Base-by-base conservation (phyloP, 2,797 vertebrate genomes). In the Anomalospiza imberbis region DNA sequence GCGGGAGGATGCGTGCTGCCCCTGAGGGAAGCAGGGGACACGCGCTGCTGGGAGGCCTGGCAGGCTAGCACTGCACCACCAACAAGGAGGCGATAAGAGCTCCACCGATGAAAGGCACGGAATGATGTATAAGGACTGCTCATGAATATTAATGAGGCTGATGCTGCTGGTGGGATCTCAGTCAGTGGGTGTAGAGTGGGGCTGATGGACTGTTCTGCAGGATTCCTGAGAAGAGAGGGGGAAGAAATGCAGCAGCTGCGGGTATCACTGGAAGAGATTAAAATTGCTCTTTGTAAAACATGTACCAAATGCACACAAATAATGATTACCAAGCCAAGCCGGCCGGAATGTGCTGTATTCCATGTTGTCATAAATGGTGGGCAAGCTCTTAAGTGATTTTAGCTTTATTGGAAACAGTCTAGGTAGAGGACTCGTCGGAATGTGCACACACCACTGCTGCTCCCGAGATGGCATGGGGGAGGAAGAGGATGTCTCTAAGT, bases 141-240 rank as follows among this genome's bases (percentile, higher is more conserved):
- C 34, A 58, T 58, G 17, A 26, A 26, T 26, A 36, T 26, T 26
- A 36, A 12, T 58, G 17, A 26, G 10, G 24, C 16, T 12, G 11
- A 12, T 36, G 24, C 16, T 53, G 42, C 62, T 22, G 11, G 4
- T 14, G 45, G n/a, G 47, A 44, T 12, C 32, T 80, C 21, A 7
- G 12, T 6, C 40, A 13, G 6, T 11, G 9, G 25, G 32, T 13
- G 53, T 13, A 11, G 29, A 34, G 45, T 2, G 6, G 28, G 20
- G 10, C 10, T 12, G 18, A 16, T 16, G 6, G 20, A 29, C 7
- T 62, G 21, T 9, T 16, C 15, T 10, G 10, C 25, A 53, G 32
- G 61, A 24, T 18, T 55, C 9, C 4, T 45, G 25, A 3, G 25
- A 21, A 10, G 1, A 10, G 25, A 5, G 6, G 4, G 2, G 2